phyloP scores from a whole-genome alignment of 2,797 vertebrate species.

The Poeciliopsis gracilis region DNA sequence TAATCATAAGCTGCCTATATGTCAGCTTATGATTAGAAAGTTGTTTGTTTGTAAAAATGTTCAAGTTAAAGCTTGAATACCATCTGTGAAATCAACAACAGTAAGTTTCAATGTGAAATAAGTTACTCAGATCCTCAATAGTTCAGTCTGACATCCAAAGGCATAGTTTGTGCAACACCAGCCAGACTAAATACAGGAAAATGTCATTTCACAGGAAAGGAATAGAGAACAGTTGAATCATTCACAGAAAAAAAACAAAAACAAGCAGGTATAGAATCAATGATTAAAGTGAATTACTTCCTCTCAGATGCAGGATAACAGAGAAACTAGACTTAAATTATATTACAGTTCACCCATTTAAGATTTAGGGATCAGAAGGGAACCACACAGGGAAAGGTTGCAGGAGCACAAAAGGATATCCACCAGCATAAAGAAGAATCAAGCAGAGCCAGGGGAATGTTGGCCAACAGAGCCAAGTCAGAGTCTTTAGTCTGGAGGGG shows the following conservation, averaged over 20 bases:
- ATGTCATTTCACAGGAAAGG: slow-evolving; percentile 17
- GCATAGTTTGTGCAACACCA: neutral
- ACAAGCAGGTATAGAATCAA: neutral
- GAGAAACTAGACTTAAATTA: neutral
- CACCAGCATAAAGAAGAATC: slow-evolving; percentile 92
- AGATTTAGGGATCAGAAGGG: slow-evolving; percentile 40
- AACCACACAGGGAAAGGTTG: slow-evolving; percentile 53
- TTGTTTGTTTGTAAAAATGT: neutral
- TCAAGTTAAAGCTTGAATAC: neutral
- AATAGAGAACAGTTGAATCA: slow-evolving; percentile 25
- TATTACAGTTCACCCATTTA: slow-evolving; percentile 17
- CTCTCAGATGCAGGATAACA: neutral
- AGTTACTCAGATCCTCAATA: neutral
- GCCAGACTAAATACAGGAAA: slow-evolving; percentile 5
- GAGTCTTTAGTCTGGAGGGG: slow-evolving; percentile 85
- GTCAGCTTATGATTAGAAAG: neutral
- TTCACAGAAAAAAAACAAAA: slow-evolving; percentile 15
- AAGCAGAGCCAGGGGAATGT: slow-evolving; percentile 90
- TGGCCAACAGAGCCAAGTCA: slow-evolving; percentile 89
- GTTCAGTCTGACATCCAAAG: neutral
- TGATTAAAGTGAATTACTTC: neutral
- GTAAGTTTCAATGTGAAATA: neutral
- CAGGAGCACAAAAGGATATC: slow-evolving; percentile 86
- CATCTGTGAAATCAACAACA: neutral
- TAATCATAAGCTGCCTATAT: neutral